Percentiles rank a stretch among this genome's conserved stretches.
Evolutionary conservation across 2,113 vertebrate species (phyloP).

Genomic region (Callionymus lyra): DNA sequence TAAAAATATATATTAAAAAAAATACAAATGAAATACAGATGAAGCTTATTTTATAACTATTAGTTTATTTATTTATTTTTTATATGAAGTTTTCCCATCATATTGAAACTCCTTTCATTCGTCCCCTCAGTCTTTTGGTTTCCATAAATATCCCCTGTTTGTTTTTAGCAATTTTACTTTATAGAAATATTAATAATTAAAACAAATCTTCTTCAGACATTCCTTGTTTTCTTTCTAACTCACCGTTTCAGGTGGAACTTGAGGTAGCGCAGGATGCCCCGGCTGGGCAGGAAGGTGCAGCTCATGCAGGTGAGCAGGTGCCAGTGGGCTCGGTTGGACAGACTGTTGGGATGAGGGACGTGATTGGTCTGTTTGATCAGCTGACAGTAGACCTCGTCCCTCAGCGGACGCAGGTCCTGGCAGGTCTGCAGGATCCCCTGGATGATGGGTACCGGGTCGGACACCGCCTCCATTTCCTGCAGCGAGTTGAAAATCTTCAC

Average conservation of each 20-base stretch:
- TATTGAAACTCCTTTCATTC: too few species aligned
- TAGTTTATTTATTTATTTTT: too few species aligned
- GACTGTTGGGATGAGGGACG: slow-evolving; percentile 79
- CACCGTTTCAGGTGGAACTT: slow-evolving; percentile 87
- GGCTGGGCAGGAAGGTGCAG: slow-evolving; percentile 82
- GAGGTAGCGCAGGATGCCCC: slow-evolving; percentile 83
- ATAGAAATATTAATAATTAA: too few species aligned
- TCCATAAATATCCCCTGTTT: too few species aligned
- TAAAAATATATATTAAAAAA: too few species aligned
- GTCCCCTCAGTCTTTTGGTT: too few species aligned
- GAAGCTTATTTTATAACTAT: too few species aligned
- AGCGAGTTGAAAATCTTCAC: slow-evolving; percentile 90
- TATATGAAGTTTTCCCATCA: too few species aligned
- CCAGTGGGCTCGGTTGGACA: slow-evolving; percentile 74
- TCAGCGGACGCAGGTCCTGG: slow-evolving; percentile 78
- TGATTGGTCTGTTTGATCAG: slow-evolving; percentile 91
- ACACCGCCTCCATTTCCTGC: slow-evolving; percentile 84
- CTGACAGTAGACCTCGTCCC: slow-evolving; percentile 90
- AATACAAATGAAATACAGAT: too few species aligned
- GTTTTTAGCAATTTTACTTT: too few species aligned
- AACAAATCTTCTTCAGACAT: too few species aligned
- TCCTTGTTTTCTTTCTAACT: too few species aligned
- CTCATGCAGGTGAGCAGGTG: slow-evolving; percentile 84
- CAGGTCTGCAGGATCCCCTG: slow-evolving; percentile 90
- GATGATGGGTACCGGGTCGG: slow-evolving; percentile 84